Conservation (phyloP, 2,888 invertebrate genomes). For the Leucoma salicis region DNA sequence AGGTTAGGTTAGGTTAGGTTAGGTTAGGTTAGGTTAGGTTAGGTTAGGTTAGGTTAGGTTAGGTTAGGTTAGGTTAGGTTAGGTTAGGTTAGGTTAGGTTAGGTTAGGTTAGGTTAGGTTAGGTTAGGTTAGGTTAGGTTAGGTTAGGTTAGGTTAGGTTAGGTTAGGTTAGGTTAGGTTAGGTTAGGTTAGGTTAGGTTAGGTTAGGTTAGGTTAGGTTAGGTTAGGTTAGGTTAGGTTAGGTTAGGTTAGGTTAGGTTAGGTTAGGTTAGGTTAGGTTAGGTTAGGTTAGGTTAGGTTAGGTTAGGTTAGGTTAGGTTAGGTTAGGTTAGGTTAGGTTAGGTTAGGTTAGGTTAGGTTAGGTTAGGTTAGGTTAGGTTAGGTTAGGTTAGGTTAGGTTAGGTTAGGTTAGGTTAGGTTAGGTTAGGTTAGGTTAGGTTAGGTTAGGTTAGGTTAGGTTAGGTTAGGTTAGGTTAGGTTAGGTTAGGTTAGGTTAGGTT, state of each 20-base stretch:
- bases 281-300: conserved; percentile 11
- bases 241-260: conserved; percentile 11
- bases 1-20: conserved; percentile 7
- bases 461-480: conserved; percentile 15
- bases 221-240: conserved; percentile 11
- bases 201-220: conserved; percentile 11
- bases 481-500: conserved; percentile 15
- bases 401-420: conserved; percentile 16
- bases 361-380: conserved; percentile 24
- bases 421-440: conserved; percentile 16
- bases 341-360: conserved; percentile 18
- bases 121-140: conserved; percentile 11
- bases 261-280: conserved; percentile 11
- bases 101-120: conserved; percentile 6
- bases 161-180: conserved; percentile 7
- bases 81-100: conserved; percentile 8
- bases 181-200: conserved; percentile 17
- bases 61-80: conserved; percentile 4
- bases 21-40: conserved; percentile 2
- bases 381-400: conserved; percentile 22
- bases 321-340: conserved; percentile 16
- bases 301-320: conserved; percentile 12
- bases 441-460: conserved; percentile 15
- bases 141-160: conserved; percentile 7
- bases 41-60: conserved; percentile 2